Percentiles rank a stretch among this genome's conserved stretches.
Evolutionary conservation across 2,797 vertebrate genomes (phyloP).

Genomic region (Eulemur rubriventer): DNA sequence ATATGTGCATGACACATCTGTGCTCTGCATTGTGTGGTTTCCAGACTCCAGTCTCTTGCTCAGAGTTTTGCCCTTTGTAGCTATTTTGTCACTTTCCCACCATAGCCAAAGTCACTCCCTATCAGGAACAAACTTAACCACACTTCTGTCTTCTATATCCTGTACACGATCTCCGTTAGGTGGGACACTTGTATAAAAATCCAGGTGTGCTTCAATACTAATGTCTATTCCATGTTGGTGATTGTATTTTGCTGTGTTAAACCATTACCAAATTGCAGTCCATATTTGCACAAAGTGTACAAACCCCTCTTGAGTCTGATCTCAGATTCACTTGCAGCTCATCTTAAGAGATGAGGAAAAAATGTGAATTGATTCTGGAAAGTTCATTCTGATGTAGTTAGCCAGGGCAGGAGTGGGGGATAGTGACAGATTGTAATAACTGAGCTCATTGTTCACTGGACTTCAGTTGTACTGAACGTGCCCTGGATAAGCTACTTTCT

Average conservation of each 20-base stretch:
- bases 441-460: not conserved
- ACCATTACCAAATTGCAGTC: not conserved
- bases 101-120: not conserved
- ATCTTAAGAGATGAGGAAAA: not conserved
- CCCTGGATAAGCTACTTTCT: not conserved
- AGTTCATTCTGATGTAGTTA: not conserved
- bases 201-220: not conserved
- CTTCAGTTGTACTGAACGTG: not conserved
- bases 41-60: not conserved
- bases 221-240: not conserved
- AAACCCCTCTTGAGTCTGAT: not conserved
- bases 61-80: not conserved
- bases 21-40: not conserved
- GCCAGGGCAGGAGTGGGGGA: not conserved
- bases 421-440: not conserved
- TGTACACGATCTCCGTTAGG: not conserved
- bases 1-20: not conserved
- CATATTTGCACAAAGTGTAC: not conserved
- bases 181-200: not conserved
- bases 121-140: not conserved
- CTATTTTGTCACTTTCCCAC: not conserved
- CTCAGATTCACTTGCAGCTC: not conserved
- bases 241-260: not conserved
- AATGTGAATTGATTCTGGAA: not conserved
- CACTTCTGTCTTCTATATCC: not conserved